phyloP scores from a whole-genome alignment of 92 coral and sea anemone species.

The Epizoanthus scotinus region DNA sequence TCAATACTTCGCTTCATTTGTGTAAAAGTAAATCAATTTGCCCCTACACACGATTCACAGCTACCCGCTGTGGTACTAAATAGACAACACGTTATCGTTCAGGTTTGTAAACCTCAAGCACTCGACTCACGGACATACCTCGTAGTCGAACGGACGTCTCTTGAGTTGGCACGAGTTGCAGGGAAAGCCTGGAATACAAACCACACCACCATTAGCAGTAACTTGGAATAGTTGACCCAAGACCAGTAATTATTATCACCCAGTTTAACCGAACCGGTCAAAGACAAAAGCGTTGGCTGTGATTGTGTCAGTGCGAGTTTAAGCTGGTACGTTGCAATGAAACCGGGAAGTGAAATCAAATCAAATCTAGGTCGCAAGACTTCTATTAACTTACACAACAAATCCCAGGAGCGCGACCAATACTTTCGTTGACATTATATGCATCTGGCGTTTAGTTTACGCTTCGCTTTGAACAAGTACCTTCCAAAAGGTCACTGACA shows the following conservation, averaged over 20 bases:
- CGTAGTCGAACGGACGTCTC: conserved; percentile 8
- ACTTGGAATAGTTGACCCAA: neutral
- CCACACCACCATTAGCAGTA: neutral
- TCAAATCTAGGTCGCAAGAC: neutral
- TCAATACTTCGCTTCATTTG: no score
- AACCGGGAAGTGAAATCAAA: neutral
- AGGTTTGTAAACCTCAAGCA: no score
- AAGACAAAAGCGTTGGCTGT: no score
- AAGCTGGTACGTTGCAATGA: no score
- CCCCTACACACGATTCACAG: no score
- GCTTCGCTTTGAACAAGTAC: neutral
- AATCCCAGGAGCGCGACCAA: conserved; percentile 1
- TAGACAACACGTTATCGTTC: no score
- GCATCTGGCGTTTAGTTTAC: neutral
- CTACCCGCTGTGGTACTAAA: no score
- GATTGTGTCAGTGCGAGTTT: neutral
- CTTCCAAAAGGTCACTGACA: neutral
- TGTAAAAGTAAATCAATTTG: no score
- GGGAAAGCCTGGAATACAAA: conserved; percentile 20
- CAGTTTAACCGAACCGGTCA: neutral
- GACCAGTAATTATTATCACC: neutral
- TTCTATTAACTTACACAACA: conserved; percentile 4
- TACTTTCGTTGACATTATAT: conserved; percentile 15
- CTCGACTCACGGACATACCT: conserved; percentile 15
- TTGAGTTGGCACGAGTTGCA: neutral